Conservation (phyloP, 2,797 vertebrate species). For the Anomalospiza imberbis region DNA sequence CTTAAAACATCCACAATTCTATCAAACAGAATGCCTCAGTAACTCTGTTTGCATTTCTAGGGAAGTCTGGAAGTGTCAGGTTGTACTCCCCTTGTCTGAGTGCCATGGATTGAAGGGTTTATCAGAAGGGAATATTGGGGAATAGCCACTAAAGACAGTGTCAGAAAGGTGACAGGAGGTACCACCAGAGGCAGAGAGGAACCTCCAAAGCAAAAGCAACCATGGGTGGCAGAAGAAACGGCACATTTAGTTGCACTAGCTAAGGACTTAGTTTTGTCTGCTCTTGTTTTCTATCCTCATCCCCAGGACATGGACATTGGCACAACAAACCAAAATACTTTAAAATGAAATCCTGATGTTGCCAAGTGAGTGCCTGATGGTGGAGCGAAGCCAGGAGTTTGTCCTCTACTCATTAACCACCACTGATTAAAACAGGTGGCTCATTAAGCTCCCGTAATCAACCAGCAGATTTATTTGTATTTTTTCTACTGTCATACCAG, state of each 20-base stretch:
- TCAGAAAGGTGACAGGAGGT: not conserved
- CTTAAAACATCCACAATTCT: not conserved
- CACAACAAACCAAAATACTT: not conserved
- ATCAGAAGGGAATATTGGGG: not conserved
- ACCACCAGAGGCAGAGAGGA: not conserved
- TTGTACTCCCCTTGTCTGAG: not conserved
- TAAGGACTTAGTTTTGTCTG: not conserved
- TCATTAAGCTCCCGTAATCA: not conserved
- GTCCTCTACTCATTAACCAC: not conserved
- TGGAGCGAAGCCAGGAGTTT: not conserved
- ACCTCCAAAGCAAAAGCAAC: not conserved
- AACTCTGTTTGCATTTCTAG: not conserved
- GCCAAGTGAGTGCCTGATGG: not conserved
- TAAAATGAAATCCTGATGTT: not conserved
- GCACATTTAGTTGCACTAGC: not conserved
- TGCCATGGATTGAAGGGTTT: not conserved
- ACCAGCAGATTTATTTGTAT: not conserved
- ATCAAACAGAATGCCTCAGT: not conserved
- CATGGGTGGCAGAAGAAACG: not conserved
- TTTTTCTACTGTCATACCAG: conserved; percentile 16
- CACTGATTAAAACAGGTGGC: not conserved
- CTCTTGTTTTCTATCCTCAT: not conserved
- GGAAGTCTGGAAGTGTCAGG: not conserved
- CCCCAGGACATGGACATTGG: not conserved
- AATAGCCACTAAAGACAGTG: not conserved